Conservation (phyloP, 2,888 invertebrate species). For the Drosophila multiciliata region DNA sequence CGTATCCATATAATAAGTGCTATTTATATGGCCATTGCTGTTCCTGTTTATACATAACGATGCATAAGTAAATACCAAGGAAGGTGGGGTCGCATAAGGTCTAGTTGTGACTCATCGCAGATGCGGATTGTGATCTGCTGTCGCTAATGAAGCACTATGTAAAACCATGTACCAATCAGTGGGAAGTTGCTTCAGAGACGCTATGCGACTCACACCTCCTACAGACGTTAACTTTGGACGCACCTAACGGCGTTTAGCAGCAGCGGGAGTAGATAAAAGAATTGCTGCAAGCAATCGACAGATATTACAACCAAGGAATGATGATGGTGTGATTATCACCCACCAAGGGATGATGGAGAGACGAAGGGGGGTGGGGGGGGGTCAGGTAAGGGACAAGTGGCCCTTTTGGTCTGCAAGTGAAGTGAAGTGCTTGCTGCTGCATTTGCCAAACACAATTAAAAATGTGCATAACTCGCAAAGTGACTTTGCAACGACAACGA, state of each 20-base stretch:
- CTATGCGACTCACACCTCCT: slow-evolving; percentile 33
- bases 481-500: slow-evolving; percentile 29
- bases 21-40: neutral
- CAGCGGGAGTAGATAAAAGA: slow-evolving; percentile 23
- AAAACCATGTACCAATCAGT: slow-evolving; percentile 8
- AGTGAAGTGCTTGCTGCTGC: slow-evolving; percentile 62
- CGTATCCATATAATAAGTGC: slow-evolving; percentile 5
- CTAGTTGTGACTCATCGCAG: slow-evolving; percentile 36
- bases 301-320: slow-evolving; percentile 12
- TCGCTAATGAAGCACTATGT: slow-evolving; percentile 35
- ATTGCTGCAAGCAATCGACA: slow-evolving; percentile 40
- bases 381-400: neutral
- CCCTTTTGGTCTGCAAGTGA: slow-evolving; percentile 41
- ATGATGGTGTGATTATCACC: neutral
- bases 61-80: slow-evolving; percentile 4
- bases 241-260: slow-evolving; percentile 58
- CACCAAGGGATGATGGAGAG: neutral
- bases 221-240: slow-evolving; percentile 37
- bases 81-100: neutral
- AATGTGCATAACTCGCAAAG: slow-evolving; percentile 70
- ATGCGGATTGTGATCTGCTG: slow-evolving; percentile 26
- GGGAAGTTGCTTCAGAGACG: slow-evolving; percentile 16
- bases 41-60: neutral
- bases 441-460: slow-evolving; percentile 75
- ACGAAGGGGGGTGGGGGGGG: too few species aligned